Evolutionary conservation across 2,797 vertebrate species (phyloP), one percentile per base, ranked within the genome.

Genomic region (Chaetophractus vellerosus): DNA sequence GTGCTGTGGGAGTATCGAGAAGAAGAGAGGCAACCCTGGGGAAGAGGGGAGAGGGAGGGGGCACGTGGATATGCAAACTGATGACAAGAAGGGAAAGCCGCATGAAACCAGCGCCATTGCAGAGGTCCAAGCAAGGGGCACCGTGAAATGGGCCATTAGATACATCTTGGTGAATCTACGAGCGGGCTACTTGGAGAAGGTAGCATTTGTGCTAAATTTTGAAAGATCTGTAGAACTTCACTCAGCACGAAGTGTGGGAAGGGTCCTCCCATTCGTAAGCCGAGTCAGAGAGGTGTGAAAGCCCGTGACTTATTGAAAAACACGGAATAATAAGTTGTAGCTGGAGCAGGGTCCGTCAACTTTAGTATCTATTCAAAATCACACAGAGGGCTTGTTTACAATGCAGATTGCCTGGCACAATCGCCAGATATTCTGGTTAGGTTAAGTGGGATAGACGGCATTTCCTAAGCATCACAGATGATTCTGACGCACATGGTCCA

Each of bases 301-400:
- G 5, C 45, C 80, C n/a, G 3, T 4, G 16, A n/a, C 52, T 71
- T 79, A n/a, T 2, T n/a, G 14, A 71, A 83, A 57, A 84, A 45
- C n/a, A n/a, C 10, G 9, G 63, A 45, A 41, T 33, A 15, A 33
- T 23, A 24, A 21, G 0, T 21, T 48, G 6, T 5, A 71, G 21
- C 14, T 52, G 52, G 12, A 63, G 6, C 28, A n/a, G 15, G 28
- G 2, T 0, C 12, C 45, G 14, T 74, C 76, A 31, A 19, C 48
- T 69, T 79, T 28, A 52, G 7, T 12, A 45, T 86, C 68, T 61
- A 74, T 57, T 87, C 61, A 91, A 84, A 95, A 68, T 52, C 48
- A 11, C 8, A 45, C 1, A 6, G 4, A 21, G 15, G 33, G 26
- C 63, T 74, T 33, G 0, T 38, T 21, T 90, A 80, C 33, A 57